These are phyloP conservation scores for Merluccius polli DNA, from an alignment of 2,797 vertebrate species.

Conservation along the genomic window DNA sequence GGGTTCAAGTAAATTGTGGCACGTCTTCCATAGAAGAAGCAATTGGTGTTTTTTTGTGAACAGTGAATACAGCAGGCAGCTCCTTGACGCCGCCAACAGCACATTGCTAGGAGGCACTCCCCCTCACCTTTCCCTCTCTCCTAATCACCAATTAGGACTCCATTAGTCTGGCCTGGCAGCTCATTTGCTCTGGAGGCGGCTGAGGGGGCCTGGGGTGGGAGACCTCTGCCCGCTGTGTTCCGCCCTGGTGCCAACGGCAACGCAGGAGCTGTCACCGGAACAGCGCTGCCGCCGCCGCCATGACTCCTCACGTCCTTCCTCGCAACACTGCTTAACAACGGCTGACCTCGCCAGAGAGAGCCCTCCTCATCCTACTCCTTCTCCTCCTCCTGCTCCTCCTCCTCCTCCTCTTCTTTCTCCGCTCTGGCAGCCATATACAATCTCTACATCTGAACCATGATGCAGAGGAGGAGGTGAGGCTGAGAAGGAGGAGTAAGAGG, in stretches of 20 bases:
- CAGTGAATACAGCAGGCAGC: slow-evolving; percentile 46
- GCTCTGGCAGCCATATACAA: slow-evolving; percentile 66
- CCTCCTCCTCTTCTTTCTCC: slow-evolving; percentile 60
- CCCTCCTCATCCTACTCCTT: not conserved
- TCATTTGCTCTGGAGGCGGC: slow-evolving; percentile 86
- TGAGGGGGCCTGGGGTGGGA: slow-evolving; percentile 74
- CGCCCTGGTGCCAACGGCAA: slow-evolving; percentile 71
- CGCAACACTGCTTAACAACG: slow-evolving; percentile 62
- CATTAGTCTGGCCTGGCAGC: slow-evolving; percentile 95
- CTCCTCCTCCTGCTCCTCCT: not conserved
- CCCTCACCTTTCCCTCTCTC: slow-evolving; percentile 82
- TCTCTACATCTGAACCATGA: slow-evolving; percentile 41
- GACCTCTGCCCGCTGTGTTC: slow-evolving; percentile 87
- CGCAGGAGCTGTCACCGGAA: slow-evolving; percentile 75
- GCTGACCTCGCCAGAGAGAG: slow-evolving; percentile 81
- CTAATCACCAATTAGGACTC: slow-evolving; percentile 99
- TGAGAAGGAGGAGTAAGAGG: slow-evolving; percentile 74
- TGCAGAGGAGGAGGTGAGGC: slow-evolving; percentile 67
- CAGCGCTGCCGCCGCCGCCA: slow-evolving; percentile 32
- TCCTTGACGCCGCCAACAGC: slow-evolving; percentile 50
- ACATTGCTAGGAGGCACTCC: slow-evolving; percentile 80
- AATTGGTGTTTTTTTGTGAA: slow-evolving; percentile 40
- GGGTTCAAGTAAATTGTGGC: not conserved
- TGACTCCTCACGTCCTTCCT: slow-evolving; percentile 39
- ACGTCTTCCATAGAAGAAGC: slow-evolving; percentile 41